Conservation (phyloP, 2,888 invertebrate genomes). For the Campaea margaritaria region DNA sequence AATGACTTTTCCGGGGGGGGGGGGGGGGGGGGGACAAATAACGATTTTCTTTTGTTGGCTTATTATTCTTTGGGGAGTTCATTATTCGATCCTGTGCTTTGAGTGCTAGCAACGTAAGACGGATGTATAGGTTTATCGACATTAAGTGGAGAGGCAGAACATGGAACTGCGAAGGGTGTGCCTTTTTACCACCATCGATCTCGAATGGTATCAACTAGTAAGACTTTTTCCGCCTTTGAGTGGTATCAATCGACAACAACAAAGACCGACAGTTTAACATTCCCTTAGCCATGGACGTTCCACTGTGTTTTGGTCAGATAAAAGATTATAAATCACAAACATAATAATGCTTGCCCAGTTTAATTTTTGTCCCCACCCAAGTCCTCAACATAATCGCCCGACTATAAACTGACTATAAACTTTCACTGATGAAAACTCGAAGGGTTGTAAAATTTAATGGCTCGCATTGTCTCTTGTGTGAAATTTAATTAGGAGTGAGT, state of each 20-base stretch:
- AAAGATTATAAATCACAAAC: no score
- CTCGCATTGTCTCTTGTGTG: conserved; percentile 65
- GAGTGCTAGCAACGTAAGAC: conserved; percentile 34
- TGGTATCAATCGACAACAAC: no score
- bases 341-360: no score
- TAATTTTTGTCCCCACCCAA: conserved; percentile 1
- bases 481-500: conserved; percentile 79
- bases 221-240: no score
- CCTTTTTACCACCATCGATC: neutral
- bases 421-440: conserved; percentile 66
- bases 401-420: conserved; percentile 56
- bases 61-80: conserved; percentile 80
- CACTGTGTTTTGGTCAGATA: no score
- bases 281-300: no score
- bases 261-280: no score
- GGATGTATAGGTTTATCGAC: no score
- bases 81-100: conserved; percentile 70
- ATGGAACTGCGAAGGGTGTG: neutral
- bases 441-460: conserved; percentile 77
- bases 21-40: conserved; percentile 79
- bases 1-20: conserved; percentile 78
- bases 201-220: no score
- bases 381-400: conserved; percentile 37
- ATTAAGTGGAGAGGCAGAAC: no score
- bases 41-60: conserved; percentile 83